These are phyloP conservation scores for Tamias sibiricus DNA, from an alignment of 2,113 vertebrate species.

Conservation along the genomic window DNA sequence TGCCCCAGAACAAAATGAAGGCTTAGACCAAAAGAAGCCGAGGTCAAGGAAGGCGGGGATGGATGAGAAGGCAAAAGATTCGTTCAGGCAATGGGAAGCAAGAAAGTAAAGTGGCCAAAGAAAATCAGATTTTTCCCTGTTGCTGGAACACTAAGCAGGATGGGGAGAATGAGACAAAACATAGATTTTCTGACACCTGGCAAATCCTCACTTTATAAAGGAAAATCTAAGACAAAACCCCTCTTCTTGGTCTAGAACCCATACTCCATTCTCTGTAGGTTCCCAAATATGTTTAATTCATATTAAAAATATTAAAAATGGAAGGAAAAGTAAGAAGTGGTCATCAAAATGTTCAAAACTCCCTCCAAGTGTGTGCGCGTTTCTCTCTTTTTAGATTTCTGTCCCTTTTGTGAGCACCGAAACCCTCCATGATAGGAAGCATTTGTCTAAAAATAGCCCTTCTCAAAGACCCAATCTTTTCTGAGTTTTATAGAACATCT, in stretches of 20 bases:
- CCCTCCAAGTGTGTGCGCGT: not conserved
- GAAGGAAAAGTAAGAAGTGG: slow-evolving; percentile 77
- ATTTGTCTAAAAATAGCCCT: slow-evolving; percentile 89
- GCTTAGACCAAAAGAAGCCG: not conserved
- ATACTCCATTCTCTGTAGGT: not conserved
- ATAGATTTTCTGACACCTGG: not conserved
- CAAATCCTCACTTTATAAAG: not conserved
- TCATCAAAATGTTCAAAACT: slow-evolving; percentile 80
- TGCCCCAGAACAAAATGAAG: not conserved
- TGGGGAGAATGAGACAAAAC: not conserved
- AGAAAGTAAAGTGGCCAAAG: not conserved
- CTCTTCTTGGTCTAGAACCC: not conserved
- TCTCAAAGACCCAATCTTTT: slow-evolving; percentile 84
- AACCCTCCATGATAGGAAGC: slow-evolving; percentile 88
- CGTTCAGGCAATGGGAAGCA: not conserved
- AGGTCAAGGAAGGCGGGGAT: not conserved
- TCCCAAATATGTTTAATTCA: slow-evolving; percentile 46
- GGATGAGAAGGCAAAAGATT: not conserved
- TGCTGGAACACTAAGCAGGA: not conserved
- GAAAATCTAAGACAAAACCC: not conserved
- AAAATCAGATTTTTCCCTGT: not conserved
- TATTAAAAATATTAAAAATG: slow-evolving; percentile 66
- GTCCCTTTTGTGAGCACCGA: slow-evolving; percentile 81
- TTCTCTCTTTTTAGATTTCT: not conserved
- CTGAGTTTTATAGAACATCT: slow-evolving; percentile 90